phyloP scores from a whole-genome alignment of 2,113 vertebrate species.

The Apeltes quadracus region DNA sequence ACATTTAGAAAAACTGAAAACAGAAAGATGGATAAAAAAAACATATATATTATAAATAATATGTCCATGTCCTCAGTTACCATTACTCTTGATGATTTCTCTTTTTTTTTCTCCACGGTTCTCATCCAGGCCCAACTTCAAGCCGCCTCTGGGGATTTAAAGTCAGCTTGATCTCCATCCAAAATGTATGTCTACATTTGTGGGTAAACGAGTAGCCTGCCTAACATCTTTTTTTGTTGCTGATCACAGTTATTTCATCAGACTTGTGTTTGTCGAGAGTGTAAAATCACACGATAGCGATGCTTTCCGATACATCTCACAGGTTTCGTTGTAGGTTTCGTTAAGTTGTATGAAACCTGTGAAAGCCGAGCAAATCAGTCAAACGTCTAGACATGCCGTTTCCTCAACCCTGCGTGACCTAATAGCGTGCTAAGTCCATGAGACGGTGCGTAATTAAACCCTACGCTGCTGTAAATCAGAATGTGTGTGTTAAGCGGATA shows the following conservation, averaged over 20 bases:
- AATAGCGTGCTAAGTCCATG: slow-evolving; percentile 12
- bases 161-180: slow-evolving; percentile 31
- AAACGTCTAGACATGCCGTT: slow-evolving; percentile 61
- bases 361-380: slow-evolving; percentile 64
- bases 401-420: slow-evolving; percentile 56
- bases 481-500: slow-evolving; percentile 52
- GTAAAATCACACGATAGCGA: slow-evolving; percentile 55
- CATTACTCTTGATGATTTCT: slow-evolving; percentile 31
- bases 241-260: slow-evolving; percentile 56
- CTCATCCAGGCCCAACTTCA: slow-evolving; percentile 23
- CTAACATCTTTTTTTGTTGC: slow-evolving; percentile 17
- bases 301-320: slow-evolving; percentile 51
- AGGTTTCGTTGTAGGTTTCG: too few relatives aligned
- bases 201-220: background rate
- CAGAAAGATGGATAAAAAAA: background rate
- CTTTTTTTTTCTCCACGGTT: slow-evolving; percentile 31
- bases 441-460: slow-evolving; percentile 49
- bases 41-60: too few relatives aligned
- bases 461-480: slow-evolving; percentile 40
- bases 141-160: slow-evolving; percentile 39
- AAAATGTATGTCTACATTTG: slow-evolving; percentile 21
- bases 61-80: too few relatives aligned
- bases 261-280: slow-evolving; percentile 40
- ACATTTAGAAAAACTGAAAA: slow-evolving; percentile 1
- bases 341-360: slow-evolving; percentile 53